Evolutionary conservation across 2,113 vertebrate species (phyloP).

Genomic region (Oryzias woworae): DNA sequence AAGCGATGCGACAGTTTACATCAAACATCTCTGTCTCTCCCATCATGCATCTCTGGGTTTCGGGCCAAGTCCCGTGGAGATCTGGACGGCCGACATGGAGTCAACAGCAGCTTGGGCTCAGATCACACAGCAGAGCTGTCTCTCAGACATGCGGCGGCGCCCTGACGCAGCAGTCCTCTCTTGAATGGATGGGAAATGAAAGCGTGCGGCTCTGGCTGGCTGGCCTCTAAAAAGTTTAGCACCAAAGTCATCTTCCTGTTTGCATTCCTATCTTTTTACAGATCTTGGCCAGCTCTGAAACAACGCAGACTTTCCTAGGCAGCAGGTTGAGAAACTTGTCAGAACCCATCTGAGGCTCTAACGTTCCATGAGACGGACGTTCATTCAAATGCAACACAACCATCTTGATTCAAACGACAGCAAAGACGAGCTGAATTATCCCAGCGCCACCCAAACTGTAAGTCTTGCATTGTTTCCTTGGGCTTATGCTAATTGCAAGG

Average conservation of each 20-base stretch:
- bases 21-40: conserved; percentile 61
- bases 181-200: conserved; percentile 54
- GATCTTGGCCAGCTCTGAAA: background rate
- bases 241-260: conserved; percentile 41
- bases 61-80: conserved; percentile 56
- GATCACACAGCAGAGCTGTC: conserved; percentile 38
- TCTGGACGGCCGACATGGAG: conserved; percentile 42
- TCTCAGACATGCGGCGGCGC: conserved; percentile 39
- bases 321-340: background rate
- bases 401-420: too few species aligned
- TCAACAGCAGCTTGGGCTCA: conserved; percentile 34
- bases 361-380: too few species aligned
- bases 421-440: background rate
- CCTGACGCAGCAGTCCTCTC: conserved; percentile 57
- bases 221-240: conserved; percentile 38
- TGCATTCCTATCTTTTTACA: conserved; percentile 12
- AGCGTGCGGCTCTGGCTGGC: conserved; percentile 23
- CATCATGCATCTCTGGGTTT: conserved; percentile 52
- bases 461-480: background rate
- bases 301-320: too few species aligned
- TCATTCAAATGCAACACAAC: too few species aligned
- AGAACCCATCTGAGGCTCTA: background rate
- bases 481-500: conserved; percentile 7
- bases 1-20: conserved; percentile 61
- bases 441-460: background rate